A percentile compares a stretch with the other conserved stretches of the same genome.
These are phyloP conservation scores for Leptonema lineaticorne DNA, from an alignment of 1,140 invertebrate species.

Conservation along the genomic window DNA sequence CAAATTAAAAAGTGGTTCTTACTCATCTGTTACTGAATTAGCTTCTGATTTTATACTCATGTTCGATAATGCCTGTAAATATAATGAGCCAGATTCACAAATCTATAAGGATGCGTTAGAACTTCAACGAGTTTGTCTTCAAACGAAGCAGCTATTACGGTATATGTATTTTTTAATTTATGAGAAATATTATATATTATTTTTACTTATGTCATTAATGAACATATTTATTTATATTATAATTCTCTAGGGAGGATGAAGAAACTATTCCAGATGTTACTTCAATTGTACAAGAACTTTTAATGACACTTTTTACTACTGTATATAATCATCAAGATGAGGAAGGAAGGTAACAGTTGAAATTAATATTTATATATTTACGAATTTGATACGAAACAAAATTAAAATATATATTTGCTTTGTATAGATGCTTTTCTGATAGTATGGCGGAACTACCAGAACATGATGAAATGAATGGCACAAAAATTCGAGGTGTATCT, in stretches of 20 bases:
- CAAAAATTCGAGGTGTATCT: slow-evolving; percentile 74
- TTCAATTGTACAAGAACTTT: slow-evolving; percentile 85
- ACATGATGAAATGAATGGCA: slow-evolving; percentile 68
- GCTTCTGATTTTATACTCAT: slow-evolving; percentile 93
- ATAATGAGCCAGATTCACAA: slow-evolving; percentile 98
- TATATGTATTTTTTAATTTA: background rate
- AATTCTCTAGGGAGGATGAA: slow-evolving; percentile 67
- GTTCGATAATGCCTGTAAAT: slow-evolving; percentile 99
- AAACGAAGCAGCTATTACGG: slow-evolving; percentile 86
- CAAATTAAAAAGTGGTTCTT: slow-evolving; percentile 77
- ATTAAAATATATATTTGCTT: background rate
- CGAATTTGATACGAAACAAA: background rate
- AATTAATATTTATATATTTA: background rate
- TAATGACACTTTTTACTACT: slow-evolving; percentile 89
- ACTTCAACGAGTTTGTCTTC: slow-evolving; percentile 86
- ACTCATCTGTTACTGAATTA: slow-evolving; percentile 87
- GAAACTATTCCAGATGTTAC: slow-evolving; percentile 86
- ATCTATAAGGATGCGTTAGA: slow-evolving; percentile 98
- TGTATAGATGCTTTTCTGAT: slow-evolving; percentile 84
- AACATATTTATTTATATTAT: slow-evolving; percentile 1
- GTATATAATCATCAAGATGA: slow-evolving; percentile 96
- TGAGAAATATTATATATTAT: slow-evolving; percentile 7
- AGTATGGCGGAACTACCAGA: slow-evolving; percentile 92
- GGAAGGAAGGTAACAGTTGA: slow-evolving; percentile 66
- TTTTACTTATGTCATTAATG: slow-evolving; percentile 2